Evolutionary conservation across 2,797 vertebrate species (phyloP).

Genomic region (Amblyraja radiata): DNA sequence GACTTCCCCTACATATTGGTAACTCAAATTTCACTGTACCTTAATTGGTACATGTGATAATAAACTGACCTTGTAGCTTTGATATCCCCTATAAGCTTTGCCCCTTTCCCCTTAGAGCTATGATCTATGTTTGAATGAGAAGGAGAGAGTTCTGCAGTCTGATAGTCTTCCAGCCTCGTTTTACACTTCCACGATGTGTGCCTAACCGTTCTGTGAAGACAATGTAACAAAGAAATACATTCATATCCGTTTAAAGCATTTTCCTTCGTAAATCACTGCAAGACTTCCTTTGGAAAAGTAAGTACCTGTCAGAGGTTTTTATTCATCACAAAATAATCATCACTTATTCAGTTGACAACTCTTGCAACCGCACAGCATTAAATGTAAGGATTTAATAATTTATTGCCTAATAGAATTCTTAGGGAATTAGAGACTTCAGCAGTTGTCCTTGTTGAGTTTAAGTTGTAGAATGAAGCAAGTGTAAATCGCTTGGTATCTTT

Average conservation of each 20-base stretch:
- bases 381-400: conserved; percentile 34
- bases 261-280: background rate
- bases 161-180: background rate
- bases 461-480: background rate
- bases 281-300: background rate
- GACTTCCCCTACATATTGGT: too few species aligned
- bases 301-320: conserved; percentile 9
- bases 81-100: too few species aligned
- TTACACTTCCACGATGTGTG: background rate
- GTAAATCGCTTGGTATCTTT: background rate
- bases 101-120: too few species aligned
- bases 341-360: conserved; percentile 10
- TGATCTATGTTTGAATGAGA: background rate
- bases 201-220: background rate
- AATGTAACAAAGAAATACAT: background rate
- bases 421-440: background rate
- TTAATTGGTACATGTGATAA: too few species aligned
- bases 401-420: conserved; percentile 18
- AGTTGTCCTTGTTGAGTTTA: background rate
- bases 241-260: background rate
- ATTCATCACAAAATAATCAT: conserved; percentile 30
- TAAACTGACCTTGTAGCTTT: too few species aligned
- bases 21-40: too few species aligned
- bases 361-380: conserved; percentile 14
- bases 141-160: background rate